Percentiles rank a stretch among this genome's conserved stretches.
phyloP scores from a whole-genome alignment of 2,797 vertebrate genomes.

The Gobionotothen gibberifrons region DNA sequence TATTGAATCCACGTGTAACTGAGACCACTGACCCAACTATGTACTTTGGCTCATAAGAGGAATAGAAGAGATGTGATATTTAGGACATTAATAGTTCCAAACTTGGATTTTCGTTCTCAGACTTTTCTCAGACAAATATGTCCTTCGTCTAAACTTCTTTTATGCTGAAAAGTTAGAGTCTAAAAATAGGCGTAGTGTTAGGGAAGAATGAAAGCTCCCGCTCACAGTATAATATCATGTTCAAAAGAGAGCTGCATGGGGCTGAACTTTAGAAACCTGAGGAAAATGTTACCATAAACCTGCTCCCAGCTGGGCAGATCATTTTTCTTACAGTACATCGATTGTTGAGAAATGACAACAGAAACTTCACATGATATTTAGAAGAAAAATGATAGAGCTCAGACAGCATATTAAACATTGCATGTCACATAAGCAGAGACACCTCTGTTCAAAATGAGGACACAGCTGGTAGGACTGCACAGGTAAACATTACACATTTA shows the following conservation, averaged over 20 bases:
- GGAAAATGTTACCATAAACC: conserved; percentile 75
- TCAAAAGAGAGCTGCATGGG: conserved; percentile 76
- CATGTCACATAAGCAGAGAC: conserved; percentile 37
- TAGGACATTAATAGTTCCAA: conserved; percentile 67
- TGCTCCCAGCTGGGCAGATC: conserved; percentile 74
- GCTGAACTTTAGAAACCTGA: conserved; percentile 75
- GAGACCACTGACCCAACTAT: conserved; percentile 77
- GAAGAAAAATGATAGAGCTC: conserved; percentile 58
- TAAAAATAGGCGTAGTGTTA: conserved; percentile 73
- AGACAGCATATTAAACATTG: conserved; percentile 50
- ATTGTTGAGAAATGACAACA: conserved; percentile 71
- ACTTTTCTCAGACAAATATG: conserved; percentile 59
- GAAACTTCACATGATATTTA: conserved; percentile 67
- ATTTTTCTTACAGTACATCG: conserved; percentile 67
- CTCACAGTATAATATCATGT: conserved; percentile 71
- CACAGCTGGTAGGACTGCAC: conserved; percentile 45
- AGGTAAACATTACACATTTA: conserved; percentile 47
- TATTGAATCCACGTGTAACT: conserved; percentile 83
- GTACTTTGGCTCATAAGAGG: conserved; percentile 69
- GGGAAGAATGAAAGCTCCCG: conserved; percentile 68
- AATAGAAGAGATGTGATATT: conserved; percentile 67
- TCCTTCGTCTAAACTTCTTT: conserved; percentile 60
- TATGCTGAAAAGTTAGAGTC: conserved; percentile 61
- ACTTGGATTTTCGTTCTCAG: conserved; percentile 67
- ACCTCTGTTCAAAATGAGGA: conserved; percentile 35